Base-by-base conservation (phyloP, 2,113 vertebrate genomes). In the Andinoacara biseriatus region DNA sequence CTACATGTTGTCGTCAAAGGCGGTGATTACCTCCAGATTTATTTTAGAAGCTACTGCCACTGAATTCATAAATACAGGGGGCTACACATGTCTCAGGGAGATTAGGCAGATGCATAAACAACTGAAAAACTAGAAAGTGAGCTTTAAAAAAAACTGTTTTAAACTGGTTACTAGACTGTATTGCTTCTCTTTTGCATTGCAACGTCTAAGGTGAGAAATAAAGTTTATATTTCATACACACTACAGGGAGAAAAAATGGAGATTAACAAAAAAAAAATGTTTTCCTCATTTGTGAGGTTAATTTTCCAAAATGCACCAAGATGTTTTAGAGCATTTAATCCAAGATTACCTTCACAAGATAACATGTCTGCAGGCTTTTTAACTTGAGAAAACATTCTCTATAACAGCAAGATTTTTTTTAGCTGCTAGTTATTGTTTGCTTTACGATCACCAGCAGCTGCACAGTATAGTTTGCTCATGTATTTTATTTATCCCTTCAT, bases 11-110 rank as follows among this genome's bases (percentile, higher is more conserved):
- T 62, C 58, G 56, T 90, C 33, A 76, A 78, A 84, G 61, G 60
- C 65, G 40, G 61, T 75, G 65, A 80, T 90, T 82, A 85, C 14
- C 46, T 69, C 46, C 33, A 31, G 82, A 85, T 89, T 87, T 81
- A 90, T 84, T 81, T 84, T 60, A 49, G 5, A 58, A 49, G 59
- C 54, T 18, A 52, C 38, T 22, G 1, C 22, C 38, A n/a, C 33
- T 31, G 9, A 72, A 58, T 46, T 52, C 74, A 77, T 56, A 40
- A 76, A 72, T 20, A 80, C 18, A 85, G 17, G 40, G 15, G 14
- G 5, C 14, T 49, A 6, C 14, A 49, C 14, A 72, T 0, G 3
- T 74, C 40, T 40, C 10, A 74, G 76, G 11, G 24, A 49, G 58
- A 49, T 74, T 14, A 69, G 22, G 22, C 0, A 3, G 72, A 29